Evolutionary conservation across 2,888 invertebrate species (phyloP).

Genomic region (Pyrochroa serraticornis): DNA sequence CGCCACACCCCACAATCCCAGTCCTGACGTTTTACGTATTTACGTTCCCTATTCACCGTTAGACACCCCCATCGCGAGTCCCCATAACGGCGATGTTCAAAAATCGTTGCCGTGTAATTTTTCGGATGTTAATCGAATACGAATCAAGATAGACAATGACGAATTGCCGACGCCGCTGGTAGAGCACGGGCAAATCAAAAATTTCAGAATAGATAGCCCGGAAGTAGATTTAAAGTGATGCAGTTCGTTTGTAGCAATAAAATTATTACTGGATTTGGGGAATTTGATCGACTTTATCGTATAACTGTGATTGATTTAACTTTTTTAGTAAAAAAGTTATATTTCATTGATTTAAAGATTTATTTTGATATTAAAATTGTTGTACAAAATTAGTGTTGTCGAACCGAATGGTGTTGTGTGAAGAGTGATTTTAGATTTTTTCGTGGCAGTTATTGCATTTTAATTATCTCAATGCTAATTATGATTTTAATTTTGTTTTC

Average conservation of each 20-base stretch:
- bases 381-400: too few species aligned
- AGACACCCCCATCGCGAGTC: constrained; percentile 60
- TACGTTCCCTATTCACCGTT: constrained; percentile 78
- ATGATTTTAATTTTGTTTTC: too few species aligned
- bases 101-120: constrained; percentile 62
- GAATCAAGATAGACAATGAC: constrained; percentile 73
- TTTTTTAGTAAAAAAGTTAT: too few species aligned
- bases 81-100: constrained; percentile 59
- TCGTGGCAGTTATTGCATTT: too few species aligned
- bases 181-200: constrained; percentile 63
- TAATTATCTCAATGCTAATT: too few species aligned
- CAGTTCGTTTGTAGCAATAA: neutral
- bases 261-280: neutral
- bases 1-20: constrained; percentile 69
- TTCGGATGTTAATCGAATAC: constrained; percentile 72
- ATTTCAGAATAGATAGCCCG: constrained; percentile 54
- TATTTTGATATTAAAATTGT: too few species aligned
- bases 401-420: too few species aligned
- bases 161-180: constrained; percentile 70
- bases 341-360: too few species aligned
- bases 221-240: constrained; percentile 51
- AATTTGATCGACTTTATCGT: neutral
- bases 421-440: too few species aligned
- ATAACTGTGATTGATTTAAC: constrained; percentile 3
- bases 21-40: constrained; percentile 77